Base-by-base conservation (phyloP, 2,797 vertebrate genomes). In the Pyrrhura leucotis region DNA sequence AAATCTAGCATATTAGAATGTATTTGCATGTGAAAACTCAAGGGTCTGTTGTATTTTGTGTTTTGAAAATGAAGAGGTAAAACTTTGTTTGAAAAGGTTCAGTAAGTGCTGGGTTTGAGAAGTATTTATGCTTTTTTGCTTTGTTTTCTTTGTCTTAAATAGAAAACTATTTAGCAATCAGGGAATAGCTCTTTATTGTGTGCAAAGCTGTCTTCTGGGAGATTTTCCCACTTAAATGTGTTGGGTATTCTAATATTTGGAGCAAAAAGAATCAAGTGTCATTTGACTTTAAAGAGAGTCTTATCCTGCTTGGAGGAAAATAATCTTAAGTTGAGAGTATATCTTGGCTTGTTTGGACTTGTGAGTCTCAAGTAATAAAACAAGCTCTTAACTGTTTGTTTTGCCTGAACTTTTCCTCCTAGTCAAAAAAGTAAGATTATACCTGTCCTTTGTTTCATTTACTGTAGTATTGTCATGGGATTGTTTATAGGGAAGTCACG, bases 401-500 rank as follows among this genome's bases (percentile, higher is more conserved):
- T 87, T 79, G 35, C 47, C 48, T 71, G 68, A 85, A 63, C 95
- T 93, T 90, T 83, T 23, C 66, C 74, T 75, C 37, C 6, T 45
- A 59, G 29, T 86, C n/a, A 72, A 65, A 92, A 40, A 90, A 71
- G 20, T 20, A 7, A 51, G 19, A 33, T 77, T 82, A 14, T 81
- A 91, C 73, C 89, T 96, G 73, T 28, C 71, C 48, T 80, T 94
- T 95, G 87, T 90, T 88, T 53, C 13, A 26, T 53, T 92, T 88
- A 31, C 91, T 88, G 1, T n/a, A 22, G 71, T 65, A 21, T 81
- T 80, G 47, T 62, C 73, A 3, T 4, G n/a, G 3, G 25, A 5
- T 29, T 85, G n/a, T 88, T 83, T 45, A 29, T 37, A 40, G 71
- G 68, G 90, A 92, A 89, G 58, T 93, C 54, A 47, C 3, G 1